Evolutionary conservation across 2,888 invertebrate genomes (phyloP).

Genomic region (Drosophila mimica): DNA sequence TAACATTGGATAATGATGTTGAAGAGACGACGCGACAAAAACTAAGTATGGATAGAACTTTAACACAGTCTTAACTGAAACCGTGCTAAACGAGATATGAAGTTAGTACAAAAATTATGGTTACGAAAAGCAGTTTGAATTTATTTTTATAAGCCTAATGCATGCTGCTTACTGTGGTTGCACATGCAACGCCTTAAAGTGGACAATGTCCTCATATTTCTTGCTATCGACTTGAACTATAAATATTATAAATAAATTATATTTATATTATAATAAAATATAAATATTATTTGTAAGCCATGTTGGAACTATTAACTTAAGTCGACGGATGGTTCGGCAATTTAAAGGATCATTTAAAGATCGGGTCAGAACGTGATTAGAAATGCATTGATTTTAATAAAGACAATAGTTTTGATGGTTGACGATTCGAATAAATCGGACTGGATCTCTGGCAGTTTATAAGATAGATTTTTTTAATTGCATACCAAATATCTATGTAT

Average conservation of each 20-base stretch:
- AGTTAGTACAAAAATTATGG: neutral
- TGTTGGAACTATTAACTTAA: neutral
- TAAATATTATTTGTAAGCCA: neutral
- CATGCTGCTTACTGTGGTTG: neutral
- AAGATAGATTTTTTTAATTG: no score
- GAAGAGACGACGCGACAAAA: neutral
- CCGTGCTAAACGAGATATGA: neutral
- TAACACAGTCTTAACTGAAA: neutral
- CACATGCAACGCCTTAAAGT: neutral
- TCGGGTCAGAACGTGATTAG: no score
- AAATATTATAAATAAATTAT: no score
- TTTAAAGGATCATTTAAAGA: neutral
- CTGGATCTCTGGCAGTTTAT: neutral
- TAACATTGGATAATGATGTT: neutral
- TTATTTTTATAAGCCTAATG: neutral
- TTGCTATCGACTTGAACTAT: no score
- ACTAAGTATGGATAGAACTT: no score
- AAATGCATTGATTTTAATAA: neutral
- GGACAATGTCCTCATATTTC: neutral
- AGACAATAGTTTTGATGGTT: neutral
- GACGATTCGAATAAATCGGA: neutral
- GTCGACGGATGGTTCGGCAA: neutral
- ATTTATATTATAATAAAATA: no score
- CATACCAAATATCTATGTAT: neutral
- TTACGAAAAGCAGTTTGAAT: neutral